A percentile compares a stretch with the other conserved stretches of the same genome.
Conservation (phyloP, 2,888 invertebrate species). For the Choristoneura rosaceana region DNA sequence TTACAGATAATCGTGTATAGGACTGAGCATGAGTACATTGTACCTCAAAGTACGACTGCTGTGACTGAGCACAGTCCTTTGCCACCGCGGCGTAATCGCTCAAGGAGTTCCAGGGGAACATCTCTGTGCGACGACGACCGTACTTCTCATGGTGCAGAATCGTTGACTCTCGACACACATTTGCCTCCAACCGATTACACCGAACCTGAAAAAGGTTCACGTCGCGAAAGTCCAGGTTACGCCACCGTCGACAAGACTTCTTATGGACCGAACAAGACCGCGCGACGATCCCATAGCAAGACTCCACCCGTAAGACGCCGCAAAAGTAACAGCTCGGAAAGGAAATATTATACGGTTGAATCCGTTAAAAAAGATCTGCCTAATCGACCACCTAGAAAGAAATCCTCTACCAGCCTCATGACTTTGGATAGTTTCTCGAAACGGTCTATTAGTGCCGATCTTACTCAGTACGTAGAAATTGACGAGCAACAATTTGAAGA, state of each 20-base stretch:
- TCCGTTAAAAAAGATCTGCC: slow-evolving; percentile 79
- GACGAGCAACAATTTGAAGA: slow-evolving; percentile 86
- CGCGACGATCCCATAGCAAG: slow-evolving; percentile 83
- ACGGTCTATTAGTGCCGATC: slow-evolving; percentile 71
- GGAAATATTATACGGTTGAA: slow-evolving; percentile 89
- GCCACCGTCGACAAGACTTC: slow-evolving; percentile 91
- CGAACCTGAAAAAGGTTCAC: slow-evolving; percentile 70
- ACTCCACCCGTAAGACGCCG: slow-evolving; percentile 76
- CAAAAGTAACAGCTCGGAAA: slow-evolving; percentile 82
- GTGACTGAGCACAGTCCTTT: slow-evolving; percentile 85
- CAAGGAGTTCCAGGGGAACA: slow-evolving; percentile 81
- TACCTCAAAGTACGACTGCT: slow-evolving; percentile 83
- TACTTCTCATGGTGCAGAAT: slow-evolving; percentile 90
- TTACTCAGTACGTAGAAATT: slow-evolving; percentile 87
- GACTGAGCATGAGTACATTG: slow-evolving; percentile 88
- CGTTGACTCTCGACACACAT: slow-evolving; percentile 84
- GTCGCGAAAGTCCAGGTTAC: slow-evolving; percentile 87
- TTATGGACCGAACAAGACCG: slow-evolving; percentile 86
- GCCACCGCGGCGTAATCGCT: slow-evolving; percentile 85
- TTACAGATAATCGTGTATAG: slow-evolving; percentile 88
- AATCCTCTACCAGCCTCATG: slow-evolving; percentile 84
- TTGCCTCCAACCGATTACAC: slow-evolving; percentile 62
- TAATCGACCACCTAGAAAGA: slow-evolving; percentile 87
- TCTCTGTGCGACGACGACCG: slow-evolving; percentile 89
- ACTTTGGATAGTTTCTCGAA: slow-evolving; percentile 82